These are phyloP conservation scores for Prosapia bicincta DNA, from an alignment of 2,888 invertebrate species.

Conservation along the genomic window DNA sequence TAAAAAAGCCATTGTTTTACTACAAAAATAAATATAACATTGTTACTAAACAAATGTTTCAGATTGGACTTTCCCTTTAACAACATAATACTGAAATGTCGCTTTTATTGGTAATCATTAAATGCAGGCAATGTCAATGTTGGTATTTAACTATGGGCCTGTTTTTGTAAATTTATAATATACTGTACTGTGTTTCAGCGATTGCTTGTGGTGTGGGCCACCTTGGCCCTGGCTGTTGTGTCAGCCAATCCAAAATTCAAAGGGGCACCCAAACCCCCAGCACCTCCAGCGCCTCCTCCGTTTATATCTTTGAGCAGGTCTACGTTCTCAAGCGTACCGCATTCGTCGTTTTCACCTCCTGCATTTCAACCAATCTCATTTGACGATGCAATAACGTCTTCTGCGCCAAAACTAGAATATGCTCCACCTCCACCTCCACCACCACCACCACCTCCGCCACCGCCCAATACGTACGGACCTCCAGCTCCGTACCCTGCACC, in stretches of 20 bases:
- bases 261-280: not conserved
- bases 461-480: constrained; percentile 34
- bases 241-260: constrained; percentile 8
- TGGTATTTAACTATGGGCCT: no score
- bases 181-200: not conserved
- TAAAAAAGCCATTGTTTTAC: no score
- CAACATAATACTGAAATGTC: no score
- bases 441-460: constrained; percentile 36
- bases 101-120: no score
- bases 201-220: constrained; percentile 20
- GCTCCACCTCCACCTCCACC: constrained; percentile 25
- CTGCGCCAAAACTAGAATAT: not conserved
- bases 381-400: constrained; percentile 19
- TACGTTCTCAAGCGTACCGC: not conserved
- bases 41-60: no score
- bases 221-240: constrained; percentile 32
- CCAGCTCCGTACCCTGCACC: constrained; percentile 31
- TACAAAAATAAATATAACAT: no score
- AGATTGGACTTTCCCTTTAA: no score
- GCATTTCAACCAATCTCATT: constrained; percentile 31
- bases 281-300: constrained; percentile 10
- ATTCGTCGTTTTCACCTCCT: constrained; percentile 13
- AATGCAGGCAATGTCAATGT: no score
- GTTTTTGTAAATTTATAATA: no score
- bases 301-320: not conserved